Base-by-base conservation (phyloP, 1,140 invertebrate genomes). In the Anagrus nilaparvatae region DNA sequence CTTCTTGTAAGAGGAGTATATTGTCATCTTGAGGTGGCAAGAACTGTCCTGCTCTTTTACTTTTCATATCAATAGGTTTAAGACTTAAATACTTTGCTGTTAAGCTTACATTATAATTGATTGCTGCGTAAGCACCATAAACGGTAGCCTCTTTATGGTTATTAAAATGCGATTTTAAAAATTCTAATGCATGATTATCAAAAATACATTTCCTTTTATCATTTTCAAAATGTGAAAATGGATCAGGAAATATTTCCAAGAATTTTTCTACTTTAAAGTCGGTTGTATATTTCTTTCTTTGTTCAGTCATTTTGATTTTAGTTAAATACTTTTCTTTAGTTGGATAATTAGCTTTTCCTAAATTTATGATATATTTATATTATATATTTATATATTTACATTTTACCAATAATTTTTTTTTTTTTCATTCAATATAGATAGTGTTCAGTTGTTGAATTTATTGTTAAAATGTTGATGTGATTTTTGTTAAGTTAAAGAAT, bases 191-290 rank as follows among this genome's bases (percentile, higher is more conserved):
- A 5, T 58, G 55, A 0, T 44, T 6, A 19, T 41, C 43, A 31
- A 45, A 48, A 35, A 47, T 54, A 42, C 60, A 57, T 23, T 50
- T 45, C 42, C 67, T 63, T 0, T 55, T 57, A 12, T 46, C 40
- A 54, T 72, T 51, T 29, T 53, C 48, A 48, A 76, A 77, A 30
- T 69, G 55, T 8, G 48, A 46, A 27, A 66, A 49, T 17, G 76
- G 76, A 54, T 75, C 59, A 27, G 74, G 66, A 54, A 76, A 71
- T 18, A 69, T 57, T 36, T 70, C 53, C 7, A 78, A 44, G 49
- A 77, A 76, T 14, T 71, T 63, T 40, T 69, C 52, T 5, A 73
- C 48, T 14, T 62, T 48, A 32, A 75, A 71, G 3, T 67, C 54
- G 2, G 38, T 52, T 0, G 58, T 69, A 20, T 65, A 70, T 16